Evolutionary conservation across 1,140 invertebrate genomes (phyloP), one percentile per base, ranked within the genome.

Genomic region (Globodera rostochiensis): DNA sequence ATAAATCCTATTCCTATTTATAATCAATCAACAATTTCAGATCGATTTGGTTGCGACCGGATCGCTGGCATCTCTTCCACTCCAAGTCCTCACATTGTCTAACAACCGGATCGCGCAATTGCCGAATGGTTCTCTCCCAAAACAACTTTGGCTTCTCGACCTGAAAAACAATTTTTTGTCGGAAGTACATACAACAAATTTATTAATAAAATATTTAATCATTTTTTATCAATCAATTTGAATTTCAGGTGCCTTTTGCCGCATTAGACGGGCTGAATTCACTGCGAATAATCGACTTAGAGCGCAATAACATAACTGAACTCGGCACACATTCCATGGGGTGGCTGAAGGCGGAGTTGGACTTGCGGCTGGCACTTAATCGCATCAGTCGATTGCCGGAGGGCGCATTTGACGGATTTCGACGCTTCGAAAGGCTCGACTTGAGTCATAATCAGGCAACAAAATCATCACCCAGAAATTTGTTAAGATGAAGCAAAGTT

Each of bases 51-150:
- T 85, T 19, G 64, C 6, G 5, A 80, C 66, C 47, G 77, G 74
- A 25, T 60, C 76, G 7, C 57, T 85, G 25, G 46, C 19, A 13
- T 25, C 73, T 21, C 71, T 87, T 45, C 82, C 84, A 25, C 74
- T 86, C 4, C 83, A 87, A 66, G 85, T 86, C 15, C 77, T 86
- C 25, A 87, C 85, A 11, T 74, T 87, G 11, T 78, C 83, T 6
- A 71, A 83, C 45, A 86, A 86, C 76, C 82, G 73, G 60, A 87
- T 86, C 71, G 50, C 25, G 15, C 7, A 21, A 13, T 57, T 86
- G 3, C 81, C 82, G 11, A 76, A 73, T 21, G 50, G 83, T 57
- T 83, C 84, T 21, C 67, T 86, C 5, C 85, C 85, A 19, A 77
- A 57, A 25, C 73, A 83, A 8, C 49, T 86, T 25, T 80, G 73